phyloP scores from a whole-genome alignment of 2,113 vertebrate genomes.

The Prinia subflava region DNA sequence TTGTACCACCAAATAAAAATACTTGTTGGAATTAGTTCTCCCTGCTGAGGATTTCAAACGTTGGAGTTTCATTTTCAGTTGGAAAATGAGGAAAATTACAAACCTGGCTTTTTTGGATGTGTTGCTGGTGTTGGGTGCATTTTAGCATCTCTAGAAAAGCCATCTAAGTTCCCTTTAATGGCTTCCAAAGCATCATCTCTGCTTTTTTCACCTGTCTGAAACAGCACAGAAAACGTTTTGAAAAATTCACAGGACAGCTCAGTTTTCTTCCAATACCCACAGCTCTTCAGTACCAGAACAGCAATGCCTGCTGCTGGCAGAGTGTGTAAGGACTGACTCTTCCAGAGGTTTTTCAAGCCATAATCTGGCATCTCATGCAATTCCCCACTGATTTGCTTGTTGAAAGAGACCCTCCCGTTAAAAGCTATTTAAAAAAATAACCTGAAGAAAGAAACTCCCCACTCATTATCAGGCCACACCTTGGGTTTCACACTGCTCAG shows the following conservation, averaged over 20 bases:
- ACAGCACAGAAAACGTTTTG: slow-evolving; percentile 24
- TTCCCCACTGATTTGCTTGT: neutral
- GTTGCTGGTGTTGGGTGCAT: slow-evolving; percentile 93
- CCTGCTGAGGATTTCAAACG: neutral
- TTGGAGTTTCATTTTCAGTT: neutral
- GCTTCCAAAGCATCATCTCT: slow-evolving; percentile 97
- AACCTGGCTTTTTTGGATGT: slow-evolving; percentile 93
- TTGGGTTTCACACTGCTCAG: slow-evolving; percentile 97
- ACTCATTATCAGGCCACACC: slow-evolving; percentile 64
- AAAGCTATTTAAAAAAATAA: neutral
- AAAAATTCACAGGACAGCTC: neutral
- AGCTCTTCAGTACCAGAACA: neutral
- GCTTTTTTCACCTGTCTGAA: slow-evolving; percentile 91
- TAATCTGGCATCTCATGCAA: neutral
- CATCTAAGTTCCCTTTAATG: slow-evolving; percentile 97
- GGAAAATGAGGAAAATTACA: slow-evolving; percentile 28
- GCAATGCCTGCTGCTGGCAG: neutral
- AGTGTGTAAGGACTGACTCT: neutral
- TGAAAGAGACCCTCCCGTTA: neutral
- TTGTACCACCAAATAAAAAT: neutral
- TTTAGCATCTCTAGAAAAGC: slow-evolving; percentile 97
- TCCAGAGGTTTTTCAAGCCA: neutral
- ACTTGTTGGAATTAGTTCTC: neutral
- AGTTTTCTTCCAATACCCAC: neutral
- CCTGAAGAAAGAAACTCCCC: neutral